Conservation (phyloP, 2,113 vertebrate species). For the Ornithorhynchus anatinus region DNA sequence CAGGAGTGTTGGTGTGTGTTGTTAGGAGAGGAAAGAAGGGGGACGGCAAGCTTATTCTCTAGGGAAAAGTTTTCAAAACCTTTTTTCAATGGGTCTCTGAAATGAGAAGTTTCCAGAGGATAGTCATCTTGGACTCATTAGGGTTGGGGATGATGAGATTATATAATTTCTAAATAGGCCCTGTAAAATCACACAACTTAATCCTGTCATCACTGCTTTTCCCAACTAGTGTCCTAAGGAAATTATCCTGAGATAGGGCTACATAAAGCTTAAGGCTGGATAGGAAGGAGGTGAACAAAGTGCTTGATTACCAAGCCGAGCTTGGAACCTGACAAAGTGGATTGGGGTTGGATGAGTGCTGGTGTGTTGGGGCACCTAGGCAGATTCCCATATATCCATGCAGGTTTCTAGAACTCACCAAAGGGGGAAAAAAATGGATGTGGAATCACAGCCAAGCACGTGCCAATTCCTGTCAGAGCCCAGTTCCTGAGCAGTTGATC, state of each 20-base stretch:
- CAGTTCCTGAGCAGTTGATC: too few relatives aligned
- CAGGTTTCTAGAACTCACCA: slow-evolving; percentile 20
- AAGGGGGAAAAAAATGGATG: neutral
- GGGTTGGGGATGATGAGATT: neutral
- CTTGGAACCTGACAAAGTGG: neutral
- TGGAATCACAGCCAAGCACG: neutral
- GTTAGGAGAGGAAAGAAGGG: neutral
- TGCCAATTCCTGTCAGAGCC: too few relatives aligned
- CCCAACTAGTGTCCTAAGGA: neutral
- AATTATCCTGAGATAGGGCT: neutral
- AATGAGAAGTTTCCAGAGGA: slow-evolving; percentile 38
- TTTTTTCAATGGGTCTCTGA: neutral
- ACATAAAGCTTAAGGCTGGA: neutral
- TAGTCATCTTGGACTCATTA: neutral
- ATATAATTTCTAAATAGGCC: slow-evolving; percentile 22
- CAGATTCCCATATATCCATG: slow-evolving; percentile 26
- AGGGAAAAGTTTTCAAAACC: slow-evolving; percentile 16
- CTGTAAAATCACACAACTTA: neutral
- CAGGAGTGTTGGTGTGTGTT: neutral
- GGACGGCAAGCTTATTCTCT: neutral
- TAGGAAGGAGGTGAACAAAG: too few relatives aligned
- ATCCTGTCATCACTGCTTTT: too few relatives aligned
- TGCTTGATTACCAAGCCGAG: too few relatives aligned
- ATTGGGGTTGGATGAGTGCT: slow-evolving; percentile 7
- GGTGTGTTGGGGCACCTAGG: slow-evolving; percentile 14